Base-by-base conservation (phyloP, 2,888 invertebrate species). In the Drosophila stalkeri region DNA sequence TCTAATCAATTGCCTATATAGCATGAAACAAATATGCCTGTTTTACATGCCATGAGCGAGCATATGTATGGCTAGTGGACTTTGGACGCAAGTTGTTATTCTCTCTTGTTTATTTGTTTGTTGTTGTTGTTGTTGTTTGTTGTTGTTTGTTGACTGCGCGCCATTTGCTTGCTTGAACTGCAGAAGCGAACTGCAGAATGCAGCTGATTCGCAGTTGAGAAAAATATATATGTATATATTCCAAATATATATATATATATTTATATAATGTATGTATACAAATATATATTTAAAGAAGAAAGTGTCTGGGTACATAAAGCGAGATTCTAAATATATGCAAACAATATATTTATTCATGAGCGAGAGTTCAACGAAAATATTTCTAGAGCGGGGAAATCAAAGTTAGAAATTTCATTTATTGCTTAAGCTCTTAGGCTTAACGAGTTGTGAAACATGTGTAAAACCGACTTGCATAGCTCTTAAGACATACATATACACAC, bases 101-200 rank as follows among this genome's bases (percentile, higher is more conserved):
- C n/a, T 18, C n/a, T 27, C 9, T 47, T 47, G 23, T 47, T 39
- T 39, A 16, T 39, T 39, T 49, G 47, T 31, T 51, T 51, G 49
- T 33, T 33, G 16, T 0, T n/a, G n/a, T n/a, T n/a, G n/a, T 47
- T 46, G 44, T 20, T 31, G 33, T 20, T 51, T 18, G 14, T 33
- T 33, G 49, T 49, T 51, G 51, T 18, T 31, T 49, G 31, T 23
- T 33, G 49, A 33, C n/a, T 49, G 49, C 49, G 49, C 49, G 49
- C 49, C 49, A 49, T 31, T 31, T 11, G 49, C 49, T 31, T 11
- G 49, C 49, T 18, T 14, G 14, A 3, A 6, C 31, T 33, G 49
- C 11, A 51, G 51, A 33, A 12, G 51, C 33, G 3, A 35, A 51
- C 37, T 6, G 37, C 37, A 16, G 37, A 16, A 39, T 35, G 51